Base-by-base conservation (phyloP, 2,888 invertebrate genomes). In the Trissoscelio sp. region DNA sequence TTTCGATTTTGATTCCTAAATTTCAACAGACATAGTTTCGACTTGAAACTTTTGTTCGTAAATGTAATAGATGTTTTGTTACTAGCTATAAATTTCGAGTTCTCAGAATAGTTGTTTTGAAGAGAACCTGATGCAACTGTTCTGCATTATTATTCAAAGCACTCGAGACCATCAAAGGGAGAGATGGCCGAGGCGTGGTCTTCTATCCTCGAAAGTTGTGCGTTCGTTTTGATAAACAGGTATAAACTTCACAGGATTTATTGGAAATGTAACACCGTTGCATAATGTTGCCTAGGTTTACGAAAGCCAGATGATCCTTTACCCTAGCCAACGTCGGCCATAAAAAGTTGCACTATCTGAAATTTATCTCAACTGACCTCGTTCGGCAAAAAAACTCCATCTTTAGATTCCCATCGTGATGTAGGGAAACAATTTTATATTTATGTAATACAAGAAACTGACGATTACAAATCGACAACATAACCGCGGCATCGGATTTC, bases 131-230 rank as follows among this genome's bases (percentile, higher is more conserved):
- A 58, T 75, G 75, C 75, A 75, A 75, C 60, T 51, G 67, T 9
- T 73, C 46, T 74, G 74, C 75, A 75, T 75, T 67, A 75, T 66
- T 74, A 74, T 66, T 74, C 64, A 57, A 57, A 72, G 22, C 31
- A 18, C 22, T 64, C 55, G 58, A 58, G 14, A 48, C 51, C 16
- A 20, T 67, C 75, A 28, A 67, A 75, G 67, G 67, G 67, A 67
- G 67, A 67, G 42, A 6, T 44, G 7, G 53, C 55, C 46, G 18
- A 62, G 69, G 64, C 69, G 53, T 53, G 73, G 53, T n/a, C 62
- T 51, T 20, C 44, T 24, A 39, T 67, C 39, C 20, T 58, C 48
- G 60, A 67, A 66, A 75, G 60, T 53, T 14, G 24, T 57, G 12
- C 12, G 22, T 31, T 51, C 51, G 34, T 42, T 77, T 53, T 39